Evolutionary conservation across 1,140 invertebrate species (phyloP).

Genomic region (Coptotermes formosanus): DNA sequence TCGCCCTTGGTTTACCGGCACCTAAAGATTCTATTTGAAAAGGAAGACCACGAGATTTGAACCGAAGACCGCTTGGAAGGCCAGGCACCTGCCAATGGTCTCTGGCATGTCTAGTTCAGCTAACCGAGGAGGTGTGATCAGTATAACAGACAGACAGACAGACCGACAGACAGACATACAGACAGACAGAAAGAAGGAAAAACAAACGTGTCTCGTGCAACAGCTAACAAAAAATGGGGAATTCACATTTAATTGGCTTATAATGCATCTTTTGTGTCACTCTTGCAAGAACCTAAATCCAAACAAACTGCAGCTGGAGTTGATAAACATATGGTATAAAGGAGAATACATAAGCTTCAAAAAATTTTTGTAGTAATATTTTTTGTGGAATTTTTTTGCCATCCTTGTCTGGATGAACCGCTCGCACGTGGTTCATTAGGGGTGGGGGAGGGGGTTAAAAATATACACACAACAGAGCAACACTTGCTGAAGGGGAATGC

Average conservation of each 20-base stretch:
- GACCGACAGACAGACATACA: too few relatives aligned
- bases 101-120: too few relatives aligned
- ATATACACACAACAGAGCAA: slow-evolving; percentile 2
- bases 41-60: too few relatives aligned
- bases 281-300: background rate
- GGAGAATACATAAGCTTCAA: slow-evolving; percentile 6
- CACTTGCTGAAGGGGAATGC: background rate
- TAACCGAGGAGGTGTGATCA: too few relatives aligned
- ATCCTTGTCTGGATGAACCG: background rate
- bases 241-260: background rate
- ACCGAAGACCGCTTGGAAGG: too few relatives aligned
- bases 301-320: slow-evolving; percentile 17
- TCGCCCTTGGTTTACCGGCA: too few relatives aligned
- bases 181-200: background rate
- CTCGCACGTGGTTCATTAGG: slow-evolving; percentile 17
- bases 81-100: too few relatives aligned
- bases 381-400: background rate
- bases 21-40: too few relatives aligned
- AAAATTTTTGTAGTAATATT: slow-evolving; percentile 19
- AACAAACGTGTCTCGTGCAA: background rate
- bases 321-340: slow-evolving; percentile 15
- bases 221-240: background rate
- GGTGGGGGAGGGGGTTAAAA: background rate
- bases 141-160: too few relatives aligned
- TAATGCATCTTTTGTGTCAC: background rate